These are phyloP conservation scores for Embiotoca jacksoni DNA, from an alignment of 2,113 vertebrate genomes.

Conservation along the genomic window DNA sequence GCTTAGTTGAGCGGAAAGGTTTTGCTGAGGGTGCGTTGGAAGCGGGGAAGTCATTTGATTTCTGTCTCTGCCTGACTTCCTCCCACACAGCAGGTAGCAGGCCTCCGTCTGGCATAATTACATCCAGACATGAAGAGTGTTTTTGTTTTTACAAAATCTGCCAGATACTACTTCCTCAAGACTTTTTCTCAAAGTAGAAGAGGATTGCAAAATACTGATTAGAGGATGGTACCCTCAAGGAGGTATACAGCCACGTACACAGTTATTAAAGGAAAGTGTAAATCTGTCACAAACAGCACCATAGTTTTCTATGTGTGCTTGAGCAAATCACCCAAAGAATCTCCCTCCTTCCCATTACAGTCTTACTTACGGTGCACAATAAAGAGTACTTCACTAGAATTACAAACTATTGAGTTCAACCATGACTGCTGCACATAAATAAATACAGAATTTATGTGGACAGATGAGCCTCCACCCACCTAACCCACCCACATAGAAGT, in stretches of 20 bases:
- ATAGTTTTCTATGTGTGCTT: not conserved
- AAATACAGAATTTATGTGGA: conserved; percentile 1
- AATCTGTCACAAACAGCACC: no score
- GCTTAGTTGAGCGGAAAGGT: conserved; percentile 21
- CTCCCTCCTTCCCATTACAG: not conserved
- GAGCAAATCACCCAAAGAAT: not conserved
- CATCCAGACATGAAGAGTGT: conserved; percentile 61
- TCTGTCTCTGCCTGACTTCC: conserved; percentile 67
- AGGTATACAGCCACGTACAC: no score
- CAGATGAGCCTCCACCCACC: not conserved
- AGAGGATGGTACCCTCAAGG: not conserved
- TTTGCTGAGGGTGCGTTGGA: conserved; percentile 21
- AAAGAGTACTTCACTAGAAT: not conserved
- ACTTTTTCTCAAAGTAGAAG: conserved; percentile 19
- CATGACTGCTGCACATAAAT: not conserved
- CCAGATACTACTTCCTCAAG: conserved; percentile 37
- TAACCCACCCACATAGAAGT: no score
- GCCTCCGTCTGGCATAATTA: conserved; percentile 69
- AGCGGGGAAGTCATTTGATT: conserved; percentile 67
- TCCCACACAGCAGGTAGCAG: conserved; percentile 76
- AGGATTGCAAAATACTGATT: conserved; percentile 28
- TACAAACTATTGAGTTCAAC: conserved; percentile 5
- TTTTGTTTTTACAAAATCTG: conserved; percentile 52
- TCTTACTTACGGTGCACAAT: not conserved
- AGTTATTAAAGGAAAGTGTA: not conserved